Percentiles rank a stretch among this genome's conserved stretches.
Conservation (phyloP, 2,888 invertebrate species). For the Eurois occulta region DNA sequence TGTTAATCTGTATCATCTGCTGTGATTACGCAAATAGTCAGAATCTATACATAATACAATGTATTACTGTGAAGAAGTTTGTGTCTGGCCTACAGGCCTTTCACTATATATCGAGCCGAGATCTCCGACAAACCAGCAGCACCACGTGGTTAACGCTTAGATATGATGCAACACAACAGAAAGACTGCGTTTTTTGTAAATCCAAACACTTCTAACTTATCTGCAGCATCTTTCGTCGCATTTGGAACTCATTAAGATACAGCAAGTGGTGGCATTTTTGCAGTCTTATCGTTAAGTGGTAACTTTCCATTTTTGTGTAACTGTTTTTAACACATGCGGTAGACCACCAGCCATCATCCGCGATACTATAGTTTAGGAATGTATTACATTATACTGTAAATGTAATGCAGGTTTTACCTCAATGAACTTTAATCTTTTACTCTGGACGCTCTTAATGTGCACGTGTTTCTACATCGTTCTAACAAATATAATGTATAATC, state of each 20-base stretch:
- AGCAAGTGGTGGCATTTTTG: neutral
- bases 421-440: too few species aligned
- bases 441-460: too few species aligned
- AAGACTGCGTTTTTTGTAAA: slow-evolving; percentile 20
- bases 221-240: slow-evolving; percentile 3
- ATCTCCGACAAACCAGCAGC: slow-evolving; percentile 39
- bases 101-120: slow-evolving; percentile 32
- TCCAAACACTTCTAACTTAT: neutral
- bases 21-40: slow-evolving; percentile 24
- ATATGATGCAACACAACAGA: slow-evolving; percentile 8
- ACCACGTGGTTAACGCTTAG: slow-evolving; percentile 8
- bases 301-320: slow-evolving; percentile 10
- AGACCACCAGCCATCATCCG: neutral
- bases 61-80: slow-evolving; percentile 3
- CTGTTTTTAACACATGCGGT: neutral
- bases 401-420: neutral
- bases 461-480: too few species aligned
- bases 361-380: neutral
- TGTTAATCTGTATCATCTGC: slow-evolving; percentile 1
- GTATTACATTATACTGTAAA: neutral
- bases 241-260: slow-evolving; percentile 7
- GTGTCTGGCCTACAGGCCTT: slow-evolving; percentile 27
- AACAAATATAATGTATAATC: too few species aligned
- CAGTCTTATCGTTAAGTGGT: slow-evolving; percentile 1
- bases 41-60: slow-evolving; percentile 5